A percentile compares a stretch with the other conserved stretches of the same genome.
These are phyloP conservation scores for Argentina silus DNA, from an alignment of 2,797 vertebrate genomes.

Conservation along the genomic window DNA sequence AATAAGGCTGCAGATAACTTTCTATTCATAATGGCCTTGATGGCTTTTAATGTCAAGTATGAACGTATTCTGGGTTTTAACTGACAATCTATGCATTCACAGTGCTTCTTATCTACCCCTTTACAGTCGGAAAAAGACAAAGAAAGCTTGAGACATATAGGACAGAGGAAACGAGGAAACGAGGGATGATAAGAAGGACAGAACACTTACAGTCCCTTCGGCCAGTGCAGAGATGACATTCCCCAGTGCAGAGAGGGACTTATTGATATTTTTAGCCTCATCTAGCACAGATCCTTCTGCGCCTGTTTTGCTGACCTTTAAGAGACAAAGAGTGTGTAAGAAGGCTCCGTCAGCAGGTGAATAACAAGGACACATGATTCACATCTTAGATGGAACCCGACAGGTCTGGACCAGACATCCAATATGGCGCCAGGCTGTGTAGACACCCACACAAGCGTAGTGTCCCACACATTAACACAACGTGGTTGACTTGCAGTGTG, in stretches of 20 bases:
- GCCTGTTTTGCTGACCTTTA: constrained; percentile 94
- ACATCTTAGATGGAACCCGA: not conserved
- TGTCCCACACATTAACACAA: too few species aligned
- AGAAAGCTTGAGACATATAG: too few species aligned
- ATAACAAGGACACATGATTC: not conserved
- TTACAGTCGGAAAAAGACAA: too few species aligned
- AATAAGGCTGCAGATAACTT: too few species aligned
- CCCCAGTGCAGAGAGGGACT: constrained; percentile 91
- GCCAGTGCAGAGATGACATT: constrained; percentile 95
- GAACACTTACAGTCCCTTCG: constrained; percentile 85
- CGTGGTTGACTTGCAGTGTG: not conserved
- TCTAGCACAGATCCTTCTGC: constrained; percentile 92
- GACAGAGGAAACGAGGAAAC: not conserved
- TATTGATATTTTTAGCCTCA: constrained; percentile 97
- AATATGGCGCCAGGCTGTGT: too few species aligned
- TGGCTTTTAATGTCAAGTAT: too few species aligned
- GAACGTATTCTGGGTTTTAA: too few species aligned
- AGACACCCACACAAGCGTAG: not conserved
- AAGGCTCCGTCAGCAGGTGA: not conserved
- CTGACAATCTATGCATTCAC: too few species aligned
- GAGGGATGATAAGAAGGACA: too few species aligned
- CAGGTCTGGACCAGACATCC: too few species aligned
- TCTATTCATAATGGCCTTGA: too few species aligned
- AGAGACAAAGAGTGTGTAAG: constrained; percentile 10
- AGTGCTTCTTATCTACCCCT: too few species aligned